Evolutionary conservation across 2,797 vertebrate genomes (phyloP).

Genomic region (Poeciliopsis paucimaculata): DNA sequence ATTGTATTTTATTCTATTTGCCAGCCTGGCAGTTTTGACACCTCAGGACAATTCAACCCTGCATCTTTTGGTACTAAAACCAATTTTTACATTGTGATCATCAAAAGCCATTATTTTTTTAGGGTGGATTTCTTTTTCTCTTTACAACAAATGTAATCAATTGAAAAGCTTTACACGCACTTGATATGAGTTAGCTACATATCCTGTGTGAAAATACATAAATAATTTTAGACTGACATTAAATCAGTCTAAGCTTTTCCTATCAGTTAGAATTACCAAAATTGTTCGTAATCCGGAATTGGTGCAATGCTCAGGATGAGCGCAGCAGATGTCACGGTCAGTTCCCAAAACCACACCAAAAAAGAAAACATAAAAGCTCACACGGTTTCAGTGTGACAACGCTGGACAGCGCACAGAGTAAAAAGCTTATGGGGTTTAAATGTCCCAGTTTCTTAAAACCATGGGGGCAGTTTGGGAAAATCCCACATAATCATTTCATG

Average conservation of each 20-base stretch:
- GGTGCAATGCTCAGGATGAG: too few relatives aligned
- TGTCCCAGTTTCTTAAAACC: too few relatives aligned
- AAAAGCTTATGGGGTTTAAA: too few relatives aligned
- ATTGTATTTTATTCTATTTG: neutral
- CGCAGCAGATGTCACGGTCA: too few relatives aligned
- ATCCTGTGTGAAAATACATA: neutral
- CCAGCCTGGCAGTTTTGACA: neutral
- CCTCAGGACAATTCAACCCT: neutral
- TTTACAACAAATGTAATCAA: neutral
- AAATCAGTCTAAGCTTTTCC: neutral
- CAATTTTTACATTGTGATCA: neutral
- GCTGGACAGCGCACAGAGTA: too few relatives aligned
- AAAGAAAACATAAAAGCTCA: too few relatives aligned
- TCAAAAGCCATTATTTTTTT: neutral
- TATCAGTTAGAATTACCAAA: neutral
- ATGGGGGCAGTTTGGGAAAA: neutral
- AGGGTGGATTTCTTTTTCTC: neutral
- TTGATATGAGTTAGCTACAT: neutral
- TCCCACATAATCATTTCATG: neutral
- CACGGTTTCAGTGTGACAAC: too few relatives aligned
- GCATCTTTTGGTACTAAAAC: neutral
- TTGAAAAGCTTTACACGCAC: neutral
- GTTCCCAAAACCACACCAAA: too few relatives aligned
- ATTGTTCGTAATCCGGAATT: too few relatives aligned
- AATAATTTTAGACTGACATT: neutral